Evolutionary conservation across 1,140 invertebrate species (phyloP).

Genomic region (Gonioctena quinquepunctata): DNA sequence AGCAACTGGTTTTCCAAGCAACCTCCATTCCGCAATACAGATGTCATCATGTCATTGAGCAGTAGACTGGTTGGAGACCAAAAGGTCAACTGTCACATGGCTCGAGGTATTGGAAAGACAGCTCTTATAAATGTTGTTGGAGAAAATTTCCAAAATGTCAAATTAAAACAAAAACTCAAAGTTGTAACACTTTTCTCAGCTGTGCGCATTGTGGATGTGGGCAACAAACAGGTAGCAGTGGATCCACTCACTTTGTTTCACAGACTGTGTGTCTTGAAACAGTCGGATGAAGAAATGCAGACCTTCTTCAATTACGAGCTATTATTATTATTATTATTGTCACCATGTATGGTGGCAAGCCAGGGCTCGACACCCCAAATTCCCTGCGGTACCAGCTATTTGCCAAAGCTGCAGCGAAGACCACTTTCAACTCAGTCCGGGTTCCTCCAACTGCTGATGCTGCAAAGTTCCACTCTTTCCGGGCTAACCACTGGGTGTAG

Average conservation of each 20-base stretch:
- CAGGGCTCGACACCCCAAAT: no score
- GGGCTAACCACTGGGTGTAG: no score
- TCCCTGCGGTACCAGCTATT: no score
- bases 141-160: neutral
- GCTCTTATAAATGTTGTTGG: neutral
- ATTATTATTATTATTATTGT: no score
- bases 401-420: no score
- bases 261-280: neutral
- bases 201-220: no score
- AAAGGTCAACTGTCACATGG: neutral
- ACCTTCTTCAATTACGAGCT: slow-evolving; percentile 39
- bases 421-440: no score
- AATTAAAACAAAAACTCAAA: neutral
- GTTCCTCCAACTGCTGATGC: no score
- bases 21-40: neutral
- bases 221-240: neutral
- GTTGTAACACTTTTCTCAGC: no score
- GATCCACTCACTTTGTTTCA: neutral
- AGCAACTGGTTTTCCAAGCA: neutral
- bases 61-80: neutral
- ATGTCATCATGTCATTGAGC: neutral
- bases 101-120: no score
- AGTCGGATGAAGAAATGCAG: slow-evolving; percentile 29
- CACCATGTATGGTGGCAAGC: no score
- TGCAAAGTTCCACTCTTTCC: no score